Base-by-base conservation (phyloP, 2,797 vertebrate genomes). In the Acanthurus leucopareius region DNA sequence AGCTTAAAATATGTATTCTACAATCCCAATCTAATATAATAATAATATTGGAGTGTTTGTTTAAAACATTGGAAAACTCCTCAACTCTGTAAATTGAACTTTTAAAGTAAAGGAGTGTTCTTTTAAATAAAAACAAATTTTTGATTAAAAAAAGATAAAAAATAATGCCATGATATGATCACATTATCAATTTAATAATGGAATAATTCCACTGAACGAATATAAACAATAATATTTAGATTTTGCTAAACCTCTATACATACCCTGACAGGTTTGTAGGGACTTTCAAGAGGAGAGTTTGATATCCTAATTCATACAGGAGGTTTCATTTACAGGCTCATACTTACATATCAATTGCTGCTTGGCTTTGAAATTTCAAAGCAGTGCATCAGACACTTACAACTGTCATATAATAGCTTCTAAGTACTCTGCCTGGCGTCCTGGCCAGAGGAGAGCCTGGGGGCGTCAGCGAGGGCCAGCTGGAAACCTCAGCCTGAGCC, bases 381-480 rank as follows among this genome's bases (percentile, higher is more conserved):
- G 79, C 83, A 79, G 20, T 77, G 68, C 89, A 86, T 89, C 82
- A 77, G 81, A 90, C 86, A 85, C 83, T 88, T 86, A 76, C 70
- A 80, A 53, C 64, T 86, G 65, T 87, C 84, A 69, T 83, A 93
- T 90, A 91, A 94, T 88, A 86, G 87, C 89, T 89, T 16, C 89
- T 91, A 89, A 92, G 81, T 89, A 90, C 75, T 84, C 91, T 83
- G 89, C 82, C 80, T 78, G 69, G 72, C 78, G 79, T 86, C 77
- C 88, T 77, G 84, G 91, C 93, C 92, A 90, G 83, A 83, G 87
- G 84, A 87, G 81, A 86, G 73, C 88, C 90, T 89, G 28, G 38
- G 89, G 89, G 89, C 84, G 69, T 77, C 63, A 65, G 77, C 47
- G 35, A 61, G 76, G 88, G 91, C 93, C 93, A 94, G 88, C 90